Conservation (phyloP, 2,797 vertebrate genomes). For the Crossoptilon crossoptilon region DNA sequence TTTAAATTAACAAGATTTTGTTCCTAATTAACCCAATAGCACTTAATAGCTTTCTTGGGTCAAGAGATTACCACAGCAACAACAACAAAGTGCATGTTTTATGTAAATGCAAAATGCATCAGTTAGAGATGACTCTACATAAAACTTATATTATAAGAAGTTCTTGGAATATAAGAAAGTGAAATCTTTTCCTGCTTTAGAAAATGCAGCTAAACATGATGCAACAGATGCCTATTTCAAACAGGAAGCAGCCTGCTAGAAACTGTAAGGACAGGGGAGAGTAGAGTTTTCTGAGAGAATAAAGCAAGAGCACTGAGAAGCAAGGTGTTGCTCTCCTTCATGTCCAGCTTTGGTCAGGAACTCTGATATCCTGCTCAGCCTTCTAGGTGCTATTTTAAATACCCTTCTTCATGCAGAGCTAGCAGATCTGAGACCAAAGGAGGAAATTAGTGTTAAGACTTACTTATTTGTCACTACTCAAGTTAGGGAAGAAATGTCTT, state of each 20-base stretch:
- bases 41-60: slow-evolving; percentile 4
- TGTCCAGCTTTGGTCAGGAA: neutral
- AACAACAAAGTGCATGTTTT: neutral
- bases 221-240: neutral
- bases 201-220: neutral
- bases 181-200: neutral
- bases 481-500: neutral
- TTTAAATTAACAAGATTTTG: neutral
- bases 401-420: neutral
- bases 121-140: slow-evolving; percentile 7
- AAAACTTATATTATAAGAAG: slow-evolving; percentile 11
- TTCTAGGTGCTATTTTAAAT: neutral
- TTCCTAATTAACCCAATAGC: slow-evolving; percentile 22
- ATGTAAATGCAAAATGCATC: neutral
- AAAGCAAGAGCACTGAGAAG: slow-evolving; percentile 47
- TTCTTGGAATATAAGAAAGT: slow-evolving; percentile 14
- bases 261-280: neutral
- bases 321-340: neutral
- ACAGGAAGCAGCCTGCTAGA: neutral
- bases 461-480: neutral
- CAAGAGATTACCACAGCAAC: slow-evolving; percentile 8
- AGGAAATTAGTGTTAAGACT: slow-evolving; percentile 49
- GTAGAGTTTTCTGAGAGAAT: neutral
- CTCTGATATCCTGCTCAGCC: neutral
- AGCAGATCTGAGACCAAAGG: neutral